These are phyloP conservation scores for Parnassius glacialis DNA, from an alignment of 2,888 invertebrate species.

Conservation along the genomic window DNA sequence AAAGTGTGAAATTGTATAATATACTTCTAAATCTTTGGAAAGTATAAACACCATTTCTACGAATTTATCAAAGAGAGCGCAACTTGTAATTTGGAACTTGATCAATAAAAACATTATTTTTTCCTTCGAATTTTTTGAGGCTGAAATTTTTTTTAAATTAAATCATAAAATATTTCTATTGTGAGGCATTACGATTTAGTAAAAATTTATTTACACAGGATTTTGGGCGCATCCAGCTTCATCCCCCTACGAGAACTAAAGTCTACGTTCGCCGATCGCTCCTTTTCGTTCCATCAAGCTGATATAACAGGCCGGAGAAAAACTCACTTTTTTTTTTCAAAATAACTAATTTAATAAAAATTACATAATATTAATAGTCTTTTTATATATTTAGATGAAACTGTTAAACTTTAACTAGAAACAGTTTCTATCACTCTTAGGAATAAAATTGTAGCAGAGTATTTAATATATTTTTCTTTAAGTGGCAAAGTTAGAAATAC, in stretches of 20 bases:
- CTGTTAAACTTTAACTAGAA: not conserved
- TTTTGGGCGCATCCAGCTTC: conserved; percentile 63
- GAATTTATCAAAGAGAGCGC: no score
- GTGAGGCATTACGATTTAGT: not conserved
- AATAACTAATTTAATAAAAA: conserved; percentile 2
- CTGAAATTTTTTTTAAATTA: no score
- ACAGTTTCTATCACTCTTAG: not conserved
- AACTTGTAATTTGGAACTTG: no score
- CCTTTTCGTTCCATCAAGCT: conserved; percentile 44
- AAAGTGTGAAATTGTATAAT: no score
- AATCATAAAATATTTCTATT: not conserved
- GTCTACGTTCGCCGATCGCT: conserved; percentile 38
- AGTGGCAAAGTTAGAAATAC: not conserved
- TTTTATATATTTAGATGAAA: no score
- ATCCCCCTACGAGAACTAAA: conserved; percentile 67
- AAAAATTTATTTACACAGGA: conserved; percentile 44
- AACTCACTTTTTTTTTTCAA: not conserved
- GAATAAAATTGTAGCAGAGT: no score
- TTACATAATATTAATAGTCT: not conserved
- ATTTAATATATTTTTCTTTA: no score
- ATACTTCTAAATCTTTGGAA: no score
- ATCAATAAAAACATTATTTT: no score
- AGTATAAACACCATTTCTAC: no score
- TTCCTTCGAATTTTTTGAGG: no score
- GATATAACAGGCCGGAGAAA: conserved; percentile 33